Conservation (phyloP, 2,797 vertebrate genomes). For the Ctenochaetus hawaiiensis region DNA sequence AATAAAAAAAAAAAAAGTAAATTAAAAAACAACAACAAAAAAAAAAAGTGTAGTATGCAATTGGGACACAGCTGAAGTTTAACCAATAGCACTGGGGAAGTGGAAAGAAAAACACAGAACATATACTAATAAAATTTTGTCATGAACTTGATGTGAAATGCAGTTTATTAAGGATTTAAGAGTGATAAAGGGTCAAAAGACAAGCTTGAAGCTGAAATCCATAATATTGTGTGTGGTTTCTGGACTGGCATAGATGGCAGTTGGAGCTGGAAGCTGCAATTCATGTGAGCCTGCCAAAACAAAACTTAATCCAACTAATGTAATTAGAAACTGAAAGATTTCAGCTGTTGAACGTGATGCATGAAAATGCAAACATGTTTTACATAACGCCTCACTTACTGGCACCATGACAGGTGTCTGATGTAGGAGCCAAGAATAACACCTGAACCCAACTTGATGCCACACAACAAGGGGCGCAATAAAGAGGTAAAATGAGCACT, state of each 20-base stretch:
- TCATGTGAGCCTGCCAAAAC: not conserved
- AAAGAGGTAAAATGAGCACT: too few species aligned
- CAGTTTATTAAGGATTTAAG: constrained; percentile 9
- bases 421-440: not conserved
- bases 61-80: constrained; percentile 73
- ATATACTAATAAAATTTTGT: constrained; percentile 33
- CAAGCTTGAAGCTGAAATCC: constrained; percentile 63
- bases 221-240: constrained; percentile 1
- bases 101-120: constrained; percentile 58
- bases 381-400: not conserved
- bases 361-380: not conserved
- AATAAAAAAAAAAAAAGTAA: not conserved
- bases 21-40: not conserved
- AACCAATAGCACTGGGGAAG: constrained; percentile 80
- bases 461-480: too few species aligned
- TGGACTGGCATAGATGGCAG: not conserved
- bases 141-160: constrained; percentile 38
- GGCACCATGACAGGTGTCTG: not conserved
- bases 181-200: constrained; percentile 48
- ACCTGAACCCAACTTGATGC: not conserved
- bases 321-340: not conserved
- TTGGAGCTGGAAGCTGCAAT: not conserved
- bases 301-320: not conserved
- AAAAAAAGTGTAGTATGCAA: constrained; percentile 43
- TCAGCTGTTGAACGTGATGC: not conserved